phyloP scores from a whole-genome alignment of 1,140 invertebrate genomes.

The Zaprionus ghesquierei region DNA sequence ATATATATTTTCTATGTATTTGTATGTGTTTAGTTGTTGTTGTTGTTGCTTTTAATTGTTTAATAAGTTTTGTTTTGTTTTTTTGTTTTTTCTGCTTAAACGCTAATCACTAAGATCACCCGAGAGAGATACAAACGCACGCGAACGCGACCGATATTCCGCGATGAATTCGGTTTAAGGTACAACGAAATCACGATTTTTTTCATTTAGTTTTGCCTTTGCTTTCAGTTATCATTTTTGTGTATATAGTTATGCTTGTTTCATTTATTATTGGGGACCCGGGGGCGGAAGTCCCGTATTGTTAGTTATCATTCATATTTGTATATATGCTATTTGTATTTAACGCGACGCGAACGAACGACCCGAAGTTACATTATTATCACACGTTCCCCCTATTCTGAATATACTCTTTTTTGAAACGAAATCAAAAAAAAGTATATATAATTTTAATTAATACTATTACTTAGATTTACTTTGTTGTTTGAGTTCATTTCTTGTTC shows the following conservation, averaged over 20 bases:
- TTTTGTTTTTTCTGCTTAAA: slow-evolving; percentile 64
- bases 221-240: slow-evolving; percentile 46
- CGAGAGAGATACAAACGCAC: slow-evolving; percentile 82
- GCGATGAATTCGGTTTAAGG: slow-evolving; percentile 83
- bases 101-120: slow-evolving; percentile 82
- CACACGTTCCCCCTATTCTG: slow-evolving; percentile 72
- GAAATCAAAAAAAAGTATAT: slow-evolving; percentile 54
- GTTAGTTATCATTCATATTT: slow-evolving; percentile 32
- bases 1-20: slow-evolving; percentile 34
- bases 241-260: slow-evolving; percentile 39
- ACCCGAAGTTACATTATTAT: slow-evolving; percentile 80
- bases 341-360: slow-evolving; percentile 81
- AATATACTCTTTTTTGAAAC: slow-evolving; percentile 36
- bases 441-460: slow-evolving; percentile 73
- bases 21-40: slow-evolving; percentile 38
- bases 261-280: slow-evolving; percentile 70
- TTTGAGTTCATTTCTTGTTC: slow-evolving; percentile 17
- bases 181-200: slow-evolving; percentile 83
- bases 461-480: slow-evolving; percentile 71
- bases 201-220: slow-evolving; percentile 60
- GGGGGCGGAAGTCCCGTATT: slow-evolving; percentile 80
- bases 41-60: slow-evolving; percentile 38
- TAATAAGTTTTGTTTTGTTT: slow-evolving; percentile 29
- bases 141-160: slow-evolving; percentile 83
- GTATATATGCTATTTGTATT: slow-evolving; percentile 31